phyloP scores from a whole-genome alignment of 2,888 invertebrate species.

The Perdita meconis region DNA sequence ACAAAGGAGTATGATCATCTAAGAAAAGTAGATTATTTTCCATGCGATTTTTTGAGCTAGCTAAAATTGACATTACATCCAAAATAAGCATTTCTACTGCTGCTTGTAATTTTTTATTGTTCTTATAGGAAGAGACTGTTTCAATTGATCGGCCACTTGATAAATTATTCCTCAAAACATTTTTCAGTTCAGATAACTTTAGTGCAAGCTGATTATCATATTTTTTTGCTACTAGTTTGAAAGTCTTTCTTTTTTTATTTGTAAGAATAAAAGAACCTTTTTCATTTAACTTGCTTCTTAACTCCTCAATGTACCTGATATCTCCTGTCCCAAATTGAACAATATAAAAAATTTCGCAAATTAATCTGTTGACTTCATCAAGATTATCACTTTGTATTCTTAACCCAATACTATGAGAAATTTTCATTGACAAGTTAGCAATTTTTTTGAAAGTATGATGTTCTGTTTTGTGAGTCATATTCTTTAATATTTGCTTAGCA shows the following conservation, averaged over 20 bases:
- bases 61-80: slow-evolving; percentile 10
- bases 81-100: slow-evolving; percentile 4
- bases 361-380: not conserved
- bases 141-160: not conserved
- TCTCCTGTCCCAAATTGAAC: not conserved
- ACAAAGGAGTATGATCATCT: slow-evolving; percentile 35
- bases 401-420: not conserved
- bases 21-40: slow-evolving; percentile 1
- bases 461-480: not conserved
- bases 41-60: not conserved
- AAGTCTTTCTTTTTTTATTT: not conserved
- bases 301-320: not conserved
- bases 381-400: not conserved
- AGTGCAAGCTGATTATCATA: not conserved
- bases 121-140: not conserved
- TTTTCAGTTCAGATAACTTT: slow-evolving; percentile 7
- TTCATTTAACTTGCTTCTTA: not conserved
- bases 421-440: not conserved
- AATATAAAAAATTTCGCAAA: not conserved
- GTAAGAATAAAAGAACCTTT: not conserved
- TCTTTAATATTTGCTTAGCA: not conserved
- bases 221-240: not conserved
- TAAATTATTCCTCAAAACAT: not conserved
- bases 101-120: not conserved
- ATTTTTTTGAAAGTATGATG: not conserved